phyloP scores from a whole-genome alignment of 2,888 invertebrate species.

The Incurvaria masculella region DNA sequence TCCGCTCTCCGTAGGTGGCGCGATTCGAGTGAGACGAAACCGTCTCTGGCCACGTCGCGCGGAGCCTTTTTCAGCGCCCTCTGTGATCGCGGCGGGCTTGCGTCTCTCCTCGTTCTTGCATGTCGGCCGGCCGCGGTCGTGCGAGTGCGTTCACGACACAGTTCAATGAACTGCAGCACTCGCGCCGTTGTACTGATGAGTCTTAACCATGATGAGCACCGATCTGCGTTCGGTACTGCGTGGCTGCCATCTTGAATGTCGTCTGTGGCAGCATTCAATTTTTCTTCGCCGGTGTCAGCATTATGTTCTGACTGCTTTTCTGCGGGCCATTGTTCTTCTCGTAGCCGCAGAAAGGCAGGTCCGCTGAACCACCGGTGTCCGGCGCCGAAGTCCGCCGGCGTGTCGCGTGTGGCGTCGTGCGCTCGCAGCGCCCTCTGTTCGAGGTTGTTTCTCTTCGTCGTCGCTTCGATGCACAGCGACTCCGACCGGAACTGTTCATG shows the following conservation, averaged over 20 bases:
- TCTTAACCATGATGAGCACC: conserved; percentile 1
- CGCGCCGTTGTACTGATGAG: conserved; percentile 2
- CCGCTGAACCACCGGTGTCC: conserved; percentile 1
- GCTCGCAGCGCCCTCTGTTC: no score
- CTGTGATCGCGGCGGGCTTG: background rate
- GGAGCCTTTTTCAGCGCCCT: background rate
- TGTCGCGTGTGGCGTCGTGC: conserved; percentile 9
- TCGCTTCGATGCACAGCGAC: no score
- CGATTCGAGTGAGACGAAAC: background rate
- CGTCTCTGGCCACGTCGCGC: background rate
- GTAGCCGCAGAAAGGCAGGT: background rate
- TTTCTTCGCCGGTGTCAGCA: background rate
- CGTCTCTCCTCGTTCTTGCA: background rate
- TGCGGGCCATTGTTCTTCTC: background rate
- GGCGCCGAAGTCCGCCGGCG: conserved; percentile 1
- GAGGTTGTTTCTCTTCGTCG: no score
- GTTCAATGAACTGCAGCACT: conserved; percentile 1
- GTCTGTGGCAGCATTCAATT: background rate
- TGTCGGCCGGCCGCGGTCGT: background rate
- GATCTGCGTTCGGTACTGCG: background rate
- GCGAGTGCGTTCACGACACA: background rate
- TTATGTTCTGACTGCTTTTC: background rate
- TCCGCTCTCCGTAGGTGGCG: background rate
- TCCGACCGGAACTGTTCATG: no score
- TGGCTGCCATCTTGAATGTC: background rate